Evolutionary conservation across 2,888 invertebrate species (phyloP).

Genomic region (Brachypterus glaber): DNA sequence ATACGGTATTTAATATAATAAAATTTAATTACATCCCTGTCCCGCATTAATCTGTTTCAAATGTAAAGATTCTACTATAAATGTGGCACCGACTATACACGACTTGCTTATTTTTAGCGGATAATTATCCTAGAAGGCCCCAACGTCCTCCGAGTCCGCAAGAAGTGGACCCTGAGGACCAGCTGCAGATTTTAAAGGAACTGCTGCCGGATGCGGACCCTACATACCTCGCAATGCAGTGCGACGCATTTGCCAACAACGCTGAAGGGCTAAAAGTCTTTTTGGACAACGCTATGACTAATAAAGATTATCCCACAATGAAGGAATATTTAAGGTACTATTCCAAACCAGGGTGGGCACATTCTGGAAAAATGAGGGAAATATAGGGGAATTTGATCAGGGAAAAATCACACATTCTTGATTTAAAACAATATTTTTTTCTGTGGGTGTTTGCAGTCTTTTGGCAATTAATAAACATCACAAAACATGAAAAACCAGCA

Average conservation of each 20-base stretch:
- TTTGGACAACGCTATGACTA: slow-evolving; percentile 24
- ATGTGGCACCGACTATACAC: too few relatives aligned
- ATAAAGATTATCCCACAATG: slow-evolving; percentile 28
- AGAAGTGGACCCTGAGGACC: slow-evolving; percentile 26
- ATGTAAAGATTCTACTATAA: too few relatives aligned
- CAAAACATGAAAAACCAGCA: too few relatives aligned
- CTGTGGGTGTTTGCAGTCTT: too few relatives aligned
- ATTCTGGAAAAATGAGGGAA: too few relatives aligned
- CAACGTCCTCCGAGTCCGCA: slow-evolving; percentile 11
- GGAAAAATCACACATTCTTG: too few relatives aligned
- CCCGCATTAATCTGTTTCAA: too few relatives aligned
- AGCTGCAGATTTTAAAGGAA: slow-evolving; percentile 26
- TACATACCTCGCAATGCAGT: slow-evolving; percentile 23
- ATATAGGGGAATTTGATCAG: too few relatives aligned
- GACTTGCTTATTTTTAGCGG: slow-evolving; percentile 3
- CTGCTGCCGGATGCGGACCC: slow-evolving; percentile 33
- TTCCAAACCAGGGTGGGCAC: background rate
- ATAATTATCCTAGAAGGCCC: slow-evolving; percentile 27
- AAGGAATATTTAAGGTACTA: slow-evolving; percentile 26
- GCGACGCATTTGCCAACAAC: slow-evolving; percentile 21
- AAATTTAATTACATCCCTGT: too few relatives aligned
- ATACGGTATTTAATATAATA: too few relatives aligned
- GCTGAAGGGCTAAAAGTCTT: slow-evolving; percentile 23
- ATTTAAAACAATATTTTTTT: too few relatives aligned
- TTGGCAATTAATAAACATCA: too few relatives aligned